A percentile compares a stretch with the other conserved stretches of the same genome.
phyloP scores from a whole-genome alignment of 1,140 invertebrate genomes.

The Drosophila pachea region DNA sequence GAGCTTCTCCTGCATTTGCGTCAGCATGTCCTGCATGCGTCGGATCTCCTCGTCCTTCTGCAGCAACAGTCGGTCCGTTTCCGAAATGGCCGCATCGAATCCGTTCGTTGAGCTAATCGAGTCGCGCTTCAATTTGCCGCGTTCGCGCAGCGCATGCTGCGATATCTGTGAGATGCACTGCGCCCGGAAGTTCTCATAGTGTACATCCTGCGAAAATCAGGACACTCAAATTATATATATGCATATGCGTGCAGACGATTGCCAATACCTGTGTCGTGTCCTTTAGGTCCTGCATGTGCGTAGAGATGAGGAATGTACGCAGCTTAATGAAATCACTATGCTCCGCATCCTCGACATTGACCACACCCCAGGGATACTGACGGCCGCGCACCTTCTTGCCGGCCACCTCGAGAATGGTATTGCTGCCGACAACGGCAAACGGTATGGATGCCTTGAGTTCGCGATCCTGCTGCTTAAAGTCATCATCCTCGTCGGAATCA shows the following conservation, averaged over 20 bases:
- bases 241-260: not conserved
- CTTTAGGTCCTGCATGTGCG: slow-evolving; percentile 97
- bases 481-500: slow-evolving; percentile 95
- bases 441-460: slow-evolving; percentile 94
- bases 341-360: slow-evolving; percentile 98
- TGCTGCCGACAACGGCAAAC: slow-evolving; percentile 98
- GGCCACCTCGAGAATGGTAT: slow-evolving; percentile 94
- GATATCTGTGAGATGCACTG: slow-evolving; percentile 94
- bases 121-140: slow-evolving; percentile 92
- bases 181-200: slow-evolving; percentile 97
- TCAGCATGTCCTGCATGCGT: slow-evolving; percentile 97
- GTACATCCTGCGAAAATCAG: slow-evolving; percentile 86
- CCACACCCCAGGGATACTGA: slow-evolving; percentile 98
- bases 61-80: slow-evolving; percentile 90
- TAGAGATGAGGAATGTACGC: slow-evolving; percentile 96
- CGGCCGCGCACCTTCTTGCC: slow-evolving; percentile 93
- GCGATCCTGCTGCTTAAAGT: slow-evolving; percentile 93
- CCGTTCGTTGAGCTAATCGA: slow-evolving; percentile 86
- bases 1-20: slow-evolving; percentile 97
- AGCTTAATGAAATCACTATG: slow-evolving; percentile 99
- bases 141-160: slow-evolving; percentile 88
- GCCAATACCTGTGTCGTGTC: slow-evolving; percentile 90
- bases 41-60: slow-evolving; percentile 97
- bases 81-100: slow-evolving; percentile 87
- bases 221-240: not conserved